These are phyloP conservation scores for Colius striatus DNA, from an alignment of 2,113 vertebrate species.

Conservation along the genomic window DNA sequence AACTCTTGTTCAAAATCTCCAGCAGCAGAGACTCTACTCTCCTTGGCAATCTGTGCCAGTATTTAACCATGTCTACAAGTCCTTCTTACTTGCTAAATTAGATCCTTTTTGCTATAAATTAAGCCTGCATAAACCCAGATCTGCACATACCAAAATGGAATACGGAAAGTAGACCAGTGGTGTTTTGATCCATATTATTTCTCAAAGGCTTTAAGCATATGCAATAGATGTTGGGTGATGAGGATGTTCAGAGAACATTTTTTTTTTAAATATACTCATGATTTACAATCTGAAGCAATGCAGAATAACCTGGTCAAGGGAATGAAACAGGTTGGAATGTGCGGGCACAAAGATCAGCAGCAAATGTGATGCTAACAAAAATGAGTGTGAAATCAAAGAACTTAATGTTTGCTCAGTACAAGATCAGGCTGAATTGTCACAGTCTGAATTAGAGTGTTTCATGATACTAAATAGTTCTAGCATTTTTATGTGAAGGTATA, in stretches of 20 bases:
- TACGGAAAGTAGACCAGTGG: background rate
- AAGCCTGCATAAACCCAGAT: background rate
- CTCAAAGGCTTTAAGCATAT: background rate
- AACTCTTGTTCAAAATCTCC: background rate
- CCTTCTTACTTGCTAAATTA: background rate
- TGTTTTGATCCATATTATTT: background rate
- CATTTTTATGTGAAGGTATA: background rate
- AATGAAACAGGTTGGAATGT: background rate
- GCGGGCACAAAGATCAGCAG: background rate
- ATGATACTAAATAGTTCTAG: background rate
- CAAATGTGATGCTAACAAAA: background rate
- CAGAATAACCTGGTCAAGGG: background rate
- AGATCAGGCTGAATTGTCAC: background rate
- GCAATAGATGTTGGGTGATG: background rate
- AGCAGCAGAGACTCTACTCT: background rate
- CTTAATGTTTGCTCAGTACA: background rate
- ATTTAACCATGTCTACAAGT: background rate
- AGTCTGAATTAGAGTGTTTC: background rate
- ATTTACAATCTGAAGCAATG: background rate
- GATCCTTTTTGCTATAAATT: background rate
- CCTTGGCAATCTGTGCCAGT: background rate
- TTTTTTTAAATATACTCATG: rapidly evolving
- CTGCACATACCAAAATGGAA: background rate
- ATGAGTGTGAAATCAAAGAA: background rate
- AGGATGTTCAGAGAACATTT: background rate